Evolutionary conservation across 2,888 invertebrate genomes (phyloP).

Genomic region (Andrena flavipes): DNA sequence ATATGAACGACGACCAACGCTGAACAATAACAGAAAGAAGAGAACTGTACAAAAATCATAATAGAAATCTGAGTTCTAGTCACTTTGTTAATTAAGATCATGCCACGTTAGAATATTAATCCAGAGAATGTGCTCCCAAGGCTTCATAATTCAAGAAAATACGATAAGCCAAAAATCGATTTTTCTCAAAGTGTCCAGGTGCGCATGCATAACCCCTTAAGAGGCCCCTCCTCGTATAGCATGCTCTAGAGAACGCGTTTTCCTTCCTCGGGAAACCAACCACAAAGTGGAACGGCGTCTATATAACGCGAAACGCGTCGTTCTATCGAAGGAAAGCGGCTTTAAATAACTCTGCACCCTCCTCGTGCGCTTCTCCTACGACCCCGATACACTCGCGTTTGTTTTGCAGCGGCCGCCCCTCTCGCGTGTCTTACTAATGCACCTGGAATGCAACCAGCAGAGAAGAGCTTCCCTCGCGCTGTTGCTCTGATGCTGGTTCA

Average conservation of each 20-base stretch:
- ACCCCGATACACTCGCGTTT: conserved; percentile 40
- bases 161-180: no score
- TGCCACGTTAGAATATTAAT: no score
- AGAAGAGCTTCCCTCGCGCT: neutral
- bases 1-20: no score
- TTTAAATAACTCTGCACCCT: conserved; percentile 58
- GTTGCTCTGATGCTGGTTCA: neutral
- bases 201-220: neutral
- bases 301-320: conserved; percentile 36
- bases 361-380: conserved; percentile 12
- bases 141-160: no score
- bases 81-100: no score
- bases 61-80: no score
- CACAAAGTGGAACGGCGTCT: conserved; percentile 37
- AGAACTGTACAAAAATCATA: no score
- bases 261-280: conserved; percentile 22
- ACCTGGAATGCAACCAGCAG: conserved; percentile 31
- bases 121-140: no score
- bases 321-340: conserved; percentile 57
- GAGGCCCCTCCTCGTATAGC: neutral
- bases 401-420: conserved; percentile 31
- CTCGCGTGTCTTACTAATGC: conserved; percentile 19
- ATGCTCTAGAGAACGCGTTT: conserved; percentile 23
- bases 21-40: no score
- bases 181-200: no score